Evolutionary conservation across 53 echinoderm and acorn worm genomes (phyloP).

Genomic region (Holothuria scabra): DNA sequence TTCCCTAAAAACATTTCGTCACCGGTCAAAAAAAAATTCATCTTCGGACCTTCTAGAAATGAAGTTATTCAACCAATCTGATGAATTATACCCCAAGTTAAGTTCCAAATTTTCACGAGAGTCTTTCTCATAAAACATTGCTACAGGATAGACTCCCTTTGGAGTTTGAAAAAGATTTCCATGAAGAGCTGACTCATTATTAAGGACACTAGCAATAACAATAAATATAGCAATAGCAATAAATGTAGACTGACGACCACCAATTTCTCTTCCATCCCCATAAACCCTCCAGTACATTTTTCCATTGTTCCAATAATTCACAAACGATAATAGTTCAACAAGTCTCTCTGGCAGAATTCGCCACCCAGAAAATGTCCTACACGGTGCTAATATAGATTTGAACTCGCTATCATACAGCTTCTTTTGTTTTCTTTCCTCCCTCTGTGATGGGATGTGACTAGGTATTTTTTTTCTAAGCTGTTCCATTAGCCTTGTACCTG

Average conservation of each 20-base stretch:
- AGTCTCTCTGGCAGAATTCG: not conserved
- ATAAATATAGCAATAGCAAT: too few species aligned
- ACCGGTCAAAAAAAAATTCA: not conserved
- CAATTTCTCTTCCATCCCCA: constrained; percentile 28
- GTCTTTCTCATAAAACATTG: constrained; percentile 20
- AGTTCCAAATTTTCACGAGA: not conserved
- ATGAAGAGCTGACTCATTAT: not conserved
- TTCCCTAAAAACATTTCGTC: constrained; percentile 10
- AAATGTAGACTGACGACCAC: not conserved
- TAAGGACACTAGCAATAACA: not conserved
- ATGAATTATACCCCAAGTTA: not conserved
- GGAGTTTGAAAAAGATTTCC: not conserved
- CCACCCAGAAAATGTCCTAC: not conserved
- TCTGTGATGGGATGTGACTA: too few species aligned
- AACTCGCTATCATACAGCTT: too few species aligned
- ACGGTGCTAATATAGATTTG: too few species aligned
- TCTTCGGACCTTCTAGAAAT: not conserved
- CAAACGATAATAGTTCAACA: not conserved
- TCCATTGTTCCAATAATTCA: not conserved
- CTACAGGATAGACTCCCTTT: not conserved
- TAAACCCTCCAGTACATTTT: not conserved
- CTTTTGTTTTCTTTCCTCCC: too few species aligned
- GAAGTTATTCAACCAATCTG: not conserved
- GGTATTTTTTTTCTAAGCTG: too few species aligned
- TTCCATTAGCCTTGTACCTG: too few species aligned